phyloP scores from a whole-genome alignment of 37 sponge, comb jelly and placozoan genomes.

The Cladorhizidae sp. region DNA sequence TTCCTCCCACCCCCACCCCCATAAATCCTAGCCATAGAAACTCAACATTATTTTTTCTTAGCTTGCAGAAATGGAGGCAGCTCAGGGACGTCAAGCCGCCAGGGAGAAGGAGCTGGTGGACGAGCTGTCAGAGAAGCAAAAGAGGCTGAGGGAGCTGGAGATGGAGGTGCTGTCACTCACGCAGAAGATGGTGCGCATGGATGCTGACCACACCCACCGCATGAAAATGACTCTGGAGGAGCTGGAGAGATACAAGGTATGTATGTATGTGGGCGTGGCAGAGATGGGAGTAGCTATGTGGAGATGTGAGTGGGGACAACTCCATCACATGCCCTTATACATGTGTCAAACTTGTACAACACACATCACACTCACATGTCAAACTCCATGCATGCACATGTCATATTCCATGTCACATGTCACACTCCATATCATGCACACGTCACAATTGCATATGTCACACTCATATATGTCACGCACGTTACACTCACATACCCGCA shows the following conservation, averaged over 20 bases:
- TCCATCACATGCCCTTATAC: too few species aligned
- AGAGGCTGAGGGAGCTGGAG: slow-evolving; percentile 42
- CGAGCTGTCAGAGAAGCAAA: slow-evolving; percentile 8
- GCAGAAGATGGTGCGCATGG: slow-evolving; percentile 47
- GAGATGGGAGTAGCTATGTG: neutral
- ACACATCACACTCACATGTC: too few species aligned
- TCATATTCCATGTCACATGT: too few species aligned
- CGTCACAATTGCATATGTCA: too few species aligned
- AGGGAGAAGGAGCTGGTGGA: slow-evolving; percentile 23
- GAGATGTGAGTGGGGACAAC: neutral
- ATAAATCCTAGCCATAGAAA: neutral
- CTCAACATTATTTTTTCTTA: neutral
- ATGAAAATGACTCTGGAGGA: slow-evolving; percentile 41
- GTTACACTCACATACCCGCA: too few species aligned
- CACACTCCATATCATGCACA: too few species aligned
- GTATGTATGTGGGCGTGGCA: neutral
- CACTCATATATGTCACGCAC: too few species aligned
- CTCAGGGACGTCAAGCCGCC: slow-evolving; percentile 3
- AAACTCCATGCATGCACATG: too few species aligned
- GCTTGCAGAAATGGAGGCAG: slow-evolving; percentile 34
- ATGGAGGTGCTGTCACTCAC: slow-evolving; percentile 47
- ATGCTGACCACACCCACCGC: slow-evolving; percentile 45
- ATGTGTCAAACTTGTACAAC: too few species aligned
- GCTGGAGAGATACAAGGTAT: slow-evolving; percentile 43
- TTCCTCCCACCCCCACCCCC: too few species aligned